phyloP scores from a whole-genome alignment of 2,888 invertebrate genomes.

The Temnothorax rugatulus region DNA sequence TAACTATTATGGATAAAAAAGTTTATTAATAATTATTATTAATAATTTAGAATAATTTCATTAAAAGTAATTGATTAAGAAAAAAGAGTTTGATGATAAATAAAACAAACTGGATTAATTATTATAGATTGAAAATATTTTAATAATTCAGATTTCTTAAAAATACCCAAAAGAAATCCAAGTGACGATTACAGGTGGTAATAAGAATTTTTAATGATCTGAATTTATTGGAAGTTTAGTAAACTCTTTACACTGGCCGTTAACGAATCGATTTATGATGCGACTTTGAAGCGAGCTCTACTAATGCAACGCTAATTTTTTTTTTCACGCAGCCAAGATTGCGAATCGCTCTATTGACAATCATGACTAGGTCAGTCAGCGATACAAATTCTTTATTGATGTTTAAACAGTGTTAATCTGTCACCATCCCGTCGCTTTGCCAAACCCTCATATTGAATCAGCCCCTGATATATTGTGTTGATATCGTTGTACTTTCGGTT shows the following conservation, averaged over 20 bases:
- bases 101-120: constrained; percentile 9
- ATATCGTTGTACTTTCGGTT: constrained; percentile 5
- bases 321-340: constrained; percentile 79
- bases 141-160: neutral
- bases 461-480: neutral
- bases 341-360: constrained; percentile 74
- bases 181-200: neutral
- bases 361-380: constrained; percentile 80
- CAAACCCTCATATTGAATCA: constrained; percentile 4
- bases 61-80: constrained; percentile 2
- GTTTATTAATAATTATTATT: neutral
- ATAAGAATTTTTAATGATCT: neutral
- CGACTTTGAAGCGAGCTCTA: constrained; percentile 20
- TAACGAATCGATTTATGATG: constrained; percentile 7
- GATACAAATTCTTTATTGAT: constrained; percentile 64
- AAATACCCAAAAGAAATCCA: neutral
- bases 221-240: constrained; percentile 17
- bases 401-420: constrained; percentile 60
- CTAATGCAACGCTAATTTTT: constrained; percentile 59
- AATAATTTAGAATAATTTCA: neutral
- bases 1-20: neutral
- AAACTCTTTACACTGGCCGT: neutral
- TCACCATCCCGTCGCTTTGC: constrained; percentile 39
- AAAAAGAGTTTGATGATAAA: neutral
- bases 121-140: neutral